A percentile compares a stretch with the other conserved stretches of the same genome.
phyloP scores from a whole-genome alignment of 2,797 vertebrate genomes.

The Phrynocephalus guinanensis region DNA sequence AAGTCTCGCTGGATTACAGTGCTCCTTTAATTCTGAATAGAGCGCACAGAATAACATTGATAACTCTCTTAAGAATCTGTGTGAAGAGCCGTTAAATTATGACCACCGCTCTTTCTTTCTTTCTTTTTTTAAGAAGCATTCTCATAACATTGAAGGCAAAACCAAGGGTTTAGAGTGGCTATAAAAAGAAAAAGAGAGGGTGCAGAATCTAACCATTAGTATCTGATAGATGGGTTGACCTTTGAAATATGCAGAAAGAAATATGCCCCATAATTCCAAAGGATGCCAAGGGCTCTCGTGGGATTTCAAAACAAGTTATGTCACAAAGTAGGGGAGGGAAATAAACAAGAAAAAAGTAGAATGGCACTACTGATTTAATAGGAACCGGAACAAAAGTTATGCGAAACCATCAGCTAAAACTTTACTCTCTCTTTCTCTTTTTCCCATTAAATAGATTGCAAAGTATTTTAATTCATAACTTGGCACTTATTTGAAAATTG shows the following conservation, averaged over 20 bases:
- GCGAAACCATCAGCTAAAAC: conserved; percentile 65
- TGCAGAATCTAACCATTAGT: conserved; percentile 6
- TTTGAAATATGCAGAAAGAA: conserved; percentile 42
- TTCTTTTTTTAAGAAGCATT: not conserved
- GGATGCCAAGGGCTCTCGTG: not conserved
- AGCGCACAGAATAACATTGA: not conserved
- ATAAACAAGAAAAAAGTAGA: conserved; percentile 46
- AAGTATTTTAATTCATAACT: conserved; percentile 80
- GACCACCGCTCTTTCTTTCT: not conserved
- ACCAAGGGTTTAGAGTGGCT: not conserved
- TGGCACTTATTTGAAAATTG: conserved; percentile 80
- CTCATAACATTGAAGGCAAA: not conserved
- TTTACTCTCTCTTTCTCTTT: conserved; percentile 55
- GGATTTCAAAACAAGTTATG: conserved; percentile 19
- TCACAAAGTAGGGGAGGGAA: not conserved
- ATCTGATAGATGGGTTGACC: conserved; percentile 42
- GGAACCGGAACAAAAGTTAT: conserved; percentile 67
- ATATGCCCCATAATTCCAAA: not conserved
- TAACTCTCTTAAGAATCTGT: not conserved
- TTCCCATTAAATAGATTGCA: conserved; percentile 73
- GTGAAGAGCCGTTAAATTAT: not conserved
- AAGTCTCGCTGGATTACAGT: not conserved
- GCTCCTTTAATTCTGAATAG: not conserved
- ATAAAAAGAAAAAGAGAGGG: not conserved
- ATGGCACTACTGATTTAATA: conserved; percentile 64